These are phyloP conservation scores for Melanostoma mellinum DNA, from an alignment of 2,888 invertebrate species.

Conservation along the genomic window DNA sequence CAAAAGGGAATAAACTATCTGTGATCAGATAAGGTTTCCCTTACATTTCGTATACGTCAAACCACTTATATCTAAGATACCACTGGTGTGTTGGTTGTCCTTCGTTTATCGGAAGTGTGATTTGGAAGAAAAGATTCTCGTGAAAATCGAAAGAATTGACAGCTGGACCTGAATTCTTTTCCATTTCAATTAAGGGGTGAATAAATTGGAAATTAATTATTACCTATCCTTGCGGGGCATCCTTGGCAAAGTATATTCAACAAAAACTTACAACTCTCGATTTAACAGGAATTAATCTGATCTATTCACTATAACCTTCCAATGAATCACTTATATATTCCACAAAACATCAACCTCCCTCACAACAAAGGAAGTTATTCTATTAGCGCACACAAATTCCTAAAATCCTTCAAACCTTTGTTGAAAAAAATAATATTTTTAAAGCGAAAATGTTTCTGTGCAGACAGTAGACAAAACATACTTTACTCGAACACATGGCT, in stretches of 20 bases:
- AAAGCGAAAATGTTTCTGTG: constrained; percentile 26
- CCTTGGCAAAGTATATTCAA: no score
- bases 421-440: background rate
- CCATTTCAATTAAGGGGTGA: no score
- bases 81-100: background rate
- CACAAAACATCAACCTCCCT: constrained; percentile 6
- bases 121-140: no score
- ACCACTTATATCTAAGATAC: background rate
- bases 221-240: no score
- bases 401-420: constrained; percentile 2
- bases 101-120: background rate
- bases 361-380: constrained; percentile 13
- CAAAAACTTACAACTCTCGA: no score
- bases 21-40: background rate
- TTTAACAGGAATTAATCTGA: no score
- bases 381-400: constrained; percentile 1
- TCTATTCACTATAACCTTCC: constrained; percentile 5
- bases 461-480: background rate
- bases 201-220: no score
- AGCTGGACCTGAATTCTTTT: no score
- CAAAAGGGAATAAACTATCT: background rate
- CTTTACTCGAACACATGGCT: background rate
- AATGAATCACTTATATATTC: constrained; percentile 20
- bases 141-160: no score
- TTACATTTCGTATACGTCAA: background rate